Base-by-base conservation (phyloP, 2,888 invertebrate species). In the Notodonta dromedarius region DNA sequence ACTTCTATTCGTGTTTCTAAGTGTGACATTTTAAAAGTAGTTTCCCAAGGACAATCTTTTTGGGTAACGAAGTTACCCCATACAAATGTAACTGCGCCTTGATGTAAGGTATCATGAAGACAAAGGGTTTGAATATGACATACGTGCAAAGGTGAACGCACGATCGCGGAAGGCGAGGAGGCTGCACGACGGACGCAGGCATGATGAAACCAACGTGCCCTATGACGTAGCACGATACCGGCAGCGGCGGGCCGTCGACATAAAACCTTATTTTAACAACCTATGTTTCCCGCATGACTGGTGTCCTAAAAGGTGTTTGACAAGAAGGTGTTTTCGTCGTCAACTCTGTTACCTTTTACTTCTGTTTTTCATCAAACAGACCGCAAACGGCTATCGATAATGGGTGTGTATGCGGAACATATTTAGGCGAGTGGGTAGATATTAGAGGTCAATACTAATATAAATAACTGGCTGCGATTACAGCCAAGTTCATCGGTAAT, bases 101-200 rank as follows among this genome's bases (percentile, higher is more conserved):
- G 39, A 39, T 14, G 54, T 13, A 14, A 54, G 39, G 7, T 16
- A 11, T 39, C 58, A 11, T 64, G 57, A 63, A 69, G 65, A 77
- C 73, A 74, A 76, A 73, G 71, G 74, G 67, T 66, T 76, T 72
- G 65, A 52, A 60, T 67, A 77, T 67, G 66, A 74, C 69, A 75
- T 63, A 79, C 78, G 78, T 72, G 70, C 64, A 81, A 76, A 90
- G 91, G 88, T 91, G 88, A 93, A 90, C 73, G 91, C 70, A 87
- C 90, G 87, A 85, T 86, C 85, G 86, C 90, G 91, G 91, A 91
- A 91, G 85, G 76, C 70, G 72, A 69, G 79, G 84, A 88, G 89
- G 89, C 83, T 89, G 71, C 62, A 69, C n/a, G 54, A 60, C 64
- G 67, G 52, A 62, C 63, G 68, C 69, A 65, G 73, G 65, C 69